Evolutionary conservation across 1,140 invertebrate genomes (phyloP).

Genomic region (Mamestra configurata): DNA sequence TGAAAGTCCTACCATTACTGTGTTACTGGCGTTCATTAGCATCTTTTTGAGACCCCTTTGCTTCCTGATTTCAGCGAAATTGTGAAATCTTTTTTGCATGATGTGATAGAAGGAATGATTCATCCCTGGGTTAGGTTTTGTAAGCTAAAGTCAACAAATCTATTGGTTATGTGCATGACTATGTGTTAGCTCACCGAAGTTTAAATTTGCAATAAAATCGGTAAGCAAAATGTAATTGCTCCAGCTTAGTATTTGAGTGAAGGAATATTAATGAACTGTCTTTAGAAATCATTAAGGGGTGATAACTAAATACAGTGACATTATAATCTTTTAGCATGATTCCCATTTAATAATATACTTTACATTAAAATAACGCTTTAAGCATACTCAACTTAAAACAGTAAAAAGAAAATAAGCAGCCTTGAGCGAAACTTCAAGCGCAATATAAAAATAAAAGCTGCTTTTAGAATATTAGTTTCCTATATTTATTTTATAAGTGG

Average conservation of each 20-base stretch:
- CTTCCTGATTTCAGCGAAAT: neutral
- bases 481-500: slow-evolving; percentile 31
- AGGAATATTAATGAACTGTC: too few species aligned
- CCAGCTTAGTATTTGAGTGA: too few species aligned
- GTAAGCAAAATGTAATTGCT: too few species aligned
- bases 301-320: too few species aligned
- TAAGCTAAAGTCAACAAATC: too few species aligned
- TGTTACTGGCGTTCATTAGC: slow-evolving; percentile 21
- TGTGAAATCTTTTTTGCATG: neutral
- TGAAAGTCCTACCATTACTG: neutral
- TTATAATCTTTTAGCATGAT: too few species aligned
- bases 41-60: slow-evolving; percentile 2
- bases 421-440: neutral
- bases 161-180: too few species aligned
- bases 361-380: neutral
- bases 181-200: too few species aligned
- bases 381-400: neutral
- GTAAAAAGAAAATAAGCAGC: neutral
- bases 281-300: too few species aligned
- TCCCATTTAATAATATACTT: too few species aligned
- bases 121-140: too few species aligned
- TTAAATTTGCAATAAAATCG: too few species aligned
- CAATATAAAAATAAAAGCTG: neutral
- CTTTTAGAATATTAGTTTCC: slow-evolving; percentile 3
- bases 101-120: neutral